Conservation (phyloP, 2,113 vertebrate species). For the Xenopus laevis region DNA sequence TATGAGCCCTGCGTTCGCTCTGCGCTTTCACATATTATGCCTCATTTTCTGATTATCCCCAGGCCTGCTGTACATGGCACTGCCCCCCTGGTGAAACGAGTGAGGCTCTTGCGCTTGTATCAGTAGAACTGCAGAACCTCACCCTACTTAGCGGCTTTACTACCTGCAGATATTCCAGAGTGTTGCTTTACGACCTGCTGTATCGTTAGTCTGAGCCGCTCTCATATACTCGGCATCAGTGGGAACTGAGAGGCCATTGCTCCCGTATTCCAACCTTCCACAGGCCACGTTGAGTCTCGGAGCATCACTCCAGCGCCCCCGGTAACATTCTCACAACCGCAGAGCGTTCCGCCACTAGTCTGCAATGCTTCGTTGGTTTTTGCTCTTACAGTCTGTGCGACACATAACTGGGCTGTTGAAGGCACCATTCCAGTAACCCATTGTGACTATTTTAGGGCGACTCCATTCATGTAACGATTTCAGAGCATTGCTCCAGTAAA, state of each 20-base stretch:
- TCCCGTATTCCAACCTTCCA: neutral
- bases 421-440: slow-evolving; percentile 36
- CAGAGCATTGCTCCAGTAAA: slow-evolving; percentile 43
- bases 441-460: slow-evolving; percentile 43
- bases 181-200: slow-evolving; percentile 4
- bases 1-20: no score
- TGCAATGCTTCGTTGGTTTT: slow-evolving; percentile 33
- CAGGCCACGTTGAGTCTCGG: neutral
- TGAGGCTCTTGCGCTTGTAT: neutral
- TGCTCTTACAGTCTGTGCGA: slow-evolving; percentile 37
- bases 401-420: slow-evolving; percentile 24
- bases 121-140: slow-evolving; percentile 8
- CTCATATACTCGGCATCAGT: no score
- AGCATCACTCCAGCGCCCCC: slow-evolving; percentile 28
- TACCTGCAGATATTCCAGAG: neutral
- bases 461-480: slow-evolving; percentile 42
- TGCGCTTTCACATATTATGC: no score
- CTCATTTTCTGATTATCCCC: no score
- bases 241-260: neutral
- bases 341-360: slow-evolving; percentile 18
- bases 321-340: slow-evolving; percentile 16
- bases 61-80: no score
- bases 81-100: neutral
- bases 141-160: slow-evolving; percentile 9
- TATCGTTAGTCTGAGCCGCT: slow-evolving; percentile 13